These are phyloP conservation scores for Drosophila gunungcola DNA, from an alignment of 1,140 invertebrate species.

Conservation along the genomic window DNA sequence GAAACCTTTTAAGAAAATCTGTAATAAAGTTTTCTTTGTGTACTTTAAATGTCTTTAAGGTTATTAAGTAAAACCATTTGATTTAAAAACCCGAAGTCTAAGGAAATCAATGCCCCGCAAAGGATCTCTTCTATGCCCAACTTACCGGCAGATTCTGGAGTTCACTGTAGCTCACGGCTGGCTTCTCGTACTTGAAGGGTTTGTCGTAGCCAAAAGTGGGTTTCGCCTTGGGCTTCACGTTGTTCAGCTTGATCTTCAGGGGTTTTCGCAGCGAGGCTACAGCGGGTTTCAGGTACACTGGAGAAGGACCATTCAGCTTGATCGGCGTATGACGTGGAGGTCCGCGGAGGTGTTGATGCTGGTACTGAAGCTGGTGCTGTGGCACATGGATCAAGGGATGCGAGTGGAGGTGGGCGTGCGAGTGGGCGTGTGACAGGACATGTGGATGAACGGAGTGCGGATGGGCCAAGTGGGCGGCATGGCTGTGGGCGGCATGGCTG, in stretches of 20 bases:
- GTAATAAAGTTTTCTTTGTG: too few relatives aligned
- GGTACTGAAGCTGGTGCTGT: constrained; percentile 39
- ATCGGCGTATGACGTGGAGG: constrained; percentile 45
- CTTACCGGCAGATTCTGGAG: constrained; percentile 77
- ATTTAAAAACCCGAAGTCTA: too few relatives aligned
- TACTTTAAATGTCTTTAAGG: too few relatives aligned
- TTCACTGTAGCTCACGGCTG: constrained; percentile 63
- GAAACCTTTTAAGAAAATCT: too few relatives aligned
- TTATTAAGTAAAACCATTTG: too few relatives aligned
- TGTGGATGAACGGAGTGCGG: constrained; percentile 39
- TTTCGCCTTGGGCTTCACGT: constrained; percentile 62
- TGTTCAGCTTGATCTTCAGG: constrained; percentile 75
- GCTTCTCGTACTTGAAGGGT: constrained; percentile 78
- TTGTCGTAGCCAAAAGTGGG: constrained; percentile 75
- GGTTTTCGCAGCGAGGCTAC: constrained; percentile 58
- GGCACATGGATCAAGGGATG: constrained; percentile 49
- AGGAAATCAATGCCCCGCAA: background rate
- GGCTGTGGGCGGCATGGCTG: background rate
- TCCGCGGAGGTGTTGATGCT: constrained; percentile 38
- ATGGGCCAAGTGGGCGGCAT: constrained; percentile 27
- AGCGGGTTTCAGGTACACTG: constrained; percentile 64
- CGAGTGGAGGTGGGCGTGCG: constrained; percentile 44
- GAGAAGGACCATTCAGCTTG: constrained; percentile 49
- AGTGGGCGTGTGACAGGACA: constrained; percentile 38
- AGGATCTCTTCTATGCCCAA: background rate